Evolutionary conservation across 2,888 invertebrate genomes (phyloP), one percentile per base, ranked within the genome.

Genomic region (Noctua janthe): DNA sequence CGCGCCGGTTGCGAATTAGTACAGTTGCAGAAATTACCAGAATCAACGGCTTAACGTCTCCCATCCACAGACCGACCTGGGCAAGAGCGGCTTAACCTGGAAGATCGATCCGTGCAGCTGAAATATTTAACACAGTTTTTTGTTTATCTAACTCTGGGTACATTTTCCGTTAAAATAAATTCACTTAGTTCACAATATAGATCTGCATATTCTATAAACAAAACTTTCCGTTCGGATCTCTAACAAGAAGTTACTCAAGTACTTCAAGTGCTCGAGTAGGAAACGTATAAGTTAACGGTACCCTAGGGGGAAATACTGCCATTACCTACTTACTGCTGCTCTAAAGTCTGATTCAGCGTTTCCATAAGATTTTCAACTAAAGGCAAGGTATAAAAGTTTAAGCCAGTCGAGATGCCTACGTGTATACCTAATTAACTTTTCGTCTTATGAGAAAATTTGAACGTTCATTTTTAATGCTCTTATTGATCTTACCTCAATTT

Each of bases 211-310:
- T 86, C 49, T 15, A 82, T 74, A 70, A 70, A 74, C 35, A 35
- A 39, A 86, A 83, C 62, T 76, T 29, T 23, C 4, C 35, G 29
- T 56, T 59, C 76, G 39, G 56, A 69, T 87, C 78, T 29, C 29
- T 72, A 77, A 51, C 87, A 59, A 64, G 69, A 77, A 84, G 47
- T 87, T 77, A 72, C 51, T 47, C 64, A 83, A 83, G 64, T 84
- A 59, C 64, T 69, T 73, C 15, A 69, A 83, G 64, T 70, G 59
- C 20, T 39, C 35, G 62, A 62, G 47, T 77, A 69, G 78, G 73
- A 83, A 84, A 78, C 66, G 73, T 84, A 70, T n/a, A 71, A 78
- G 84, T 87, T 71, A 73, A 73, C 47, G 59, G 15, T 15, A 6
- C 84, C 79, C 79, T 29, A 29, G 51, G 73, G 83, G 56, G 47